Evolutionary conservation across 2,888 invertebrate species (phyloP).

Genomic region (Leptopilina syphax): DNA sequence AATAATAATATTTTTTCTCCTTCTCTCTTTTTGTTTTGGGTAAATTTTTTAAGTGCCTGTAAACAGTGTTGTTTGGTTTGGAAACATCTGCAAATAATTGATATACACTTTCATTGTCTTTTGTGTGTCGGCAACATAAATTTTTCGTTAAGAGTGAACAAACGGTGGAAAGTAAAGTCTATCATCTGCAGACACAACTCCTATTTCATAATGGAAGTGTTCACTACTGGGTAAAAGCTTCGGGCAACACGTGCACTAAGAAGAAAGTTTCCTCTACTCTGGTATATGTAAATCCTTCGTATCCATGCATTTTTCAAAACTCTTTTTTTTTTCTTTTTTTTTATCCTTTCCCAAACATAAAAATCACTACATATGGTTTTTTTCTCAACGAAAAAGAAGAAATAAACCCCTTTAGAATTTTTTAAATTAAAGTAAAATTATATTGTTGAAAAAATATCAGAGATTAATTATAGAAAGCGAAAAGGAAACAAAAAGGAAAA

Average conservation of each 20-base stretch:
- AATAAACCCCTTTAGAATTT: neutral
- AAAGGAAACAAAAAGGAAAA: too few relatives aligned
- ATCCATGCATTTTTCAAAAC: constrained; percentile 11
- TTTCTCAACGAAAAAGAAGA: neutral
- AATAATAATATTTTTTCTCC: too few relatives aligned
- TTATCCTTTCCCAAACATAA: neutral
- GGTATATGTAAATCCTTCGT: constrained; percentile 22
- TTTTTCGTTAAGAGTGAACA: constrained; percentile 10
- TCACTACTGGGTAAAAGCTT: constrained; percentile 12
- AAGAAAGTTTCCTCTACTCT: constrained; percentile 24
- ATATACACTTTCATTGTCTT: constrained; percentile 4
- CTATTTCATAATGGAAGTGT: constrained; percentile 21
- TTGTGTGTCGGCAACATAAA: constrained; percentile 8
- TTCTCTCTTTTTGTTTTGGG: too few relatives aligned
- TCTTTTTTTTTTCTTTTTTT: constrained; percentile 1
- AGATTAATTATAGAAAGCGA: too few relatives aligned
- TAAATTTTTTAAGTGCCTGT: too few relatives aligned
- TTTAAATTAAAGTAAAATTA: too few relatives aligned
- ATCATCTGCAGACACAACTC: constrained; percentile 19
- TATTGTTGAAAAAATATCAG: too few relatives aligned
- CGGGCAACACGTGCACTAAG: constrained; percentile 18
- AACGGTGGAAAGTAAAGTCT: constrained; percentile 9
- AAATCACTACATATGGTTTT: constrained; percentile 6
- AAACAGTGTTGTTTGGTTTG: neutral
- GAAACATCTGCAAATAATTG: constrained; percentile 13